Conservation (phyloP, 2,797 vertebrate species). For the Avahi laniger region DNA sequence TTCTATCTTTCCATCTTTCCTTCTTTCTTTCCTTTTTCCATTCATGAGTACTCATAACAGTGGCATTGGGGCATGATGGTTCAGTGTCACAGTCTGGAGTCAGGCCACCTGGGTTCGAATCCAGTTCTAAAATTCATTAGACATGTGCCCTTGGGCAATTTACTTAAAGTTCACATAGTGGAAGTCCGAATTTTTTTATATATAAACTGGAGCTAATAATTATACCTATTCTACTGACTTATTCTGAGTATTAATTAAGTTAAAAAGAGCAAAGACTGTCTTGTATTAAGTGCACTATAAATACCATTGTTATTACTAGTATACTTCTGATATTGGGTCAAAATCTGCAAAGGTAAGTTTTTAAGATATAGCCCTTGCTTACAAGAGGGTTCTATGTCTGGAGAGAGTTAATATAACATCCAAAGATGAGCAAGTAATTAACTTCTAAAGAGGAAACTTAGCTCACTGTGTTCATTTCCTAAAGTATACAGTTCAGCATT, state of each 20-base stretch:
- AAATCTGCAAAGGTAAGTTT: not conserved
- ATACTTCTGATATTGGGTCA: not conserved
- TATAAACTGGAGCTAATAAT: not conserved
- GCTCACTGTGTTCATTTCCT: not conserved
- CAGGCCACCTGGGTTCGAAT: not conserved
- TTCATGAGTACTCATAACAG: not conserved
- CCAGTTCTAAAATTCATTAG: not conserved
- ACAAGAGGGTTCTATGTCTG: not conserved
- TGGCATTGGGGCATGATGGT: not conserved
- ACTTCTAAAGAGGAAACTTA: slow-evolving; percentile 25
- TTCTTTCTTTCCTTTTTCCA: not conserved
- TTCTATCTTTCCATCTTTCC: not conserved
- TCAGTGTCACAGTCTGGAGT: not conserved
- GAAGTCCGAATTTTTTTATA: not conserved
- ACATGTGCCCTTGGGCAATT: not conserved
- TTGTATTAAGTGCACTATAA: not conserved
- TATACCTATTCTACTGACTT: not conserved
- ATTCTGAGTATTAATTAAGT: not conserved
- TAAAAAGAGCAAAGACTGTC: not conserved
- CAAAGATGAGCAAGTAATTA: slow-evolving; percentile 52
- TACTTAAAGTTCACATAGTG: not conserved
- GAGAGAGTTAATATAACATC: not conserved
- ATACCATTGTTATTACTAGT: not conserved
- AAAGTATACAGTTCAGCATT: slow-evolving; percentile 51
- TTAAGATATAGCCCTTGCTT: not conserved